Evolutionary conservation across 2,888 invertebrate genomes (phyloP), one percentile per base, ranked within the genome.

Genomic region (Trichopoda pennipes): DNA sequence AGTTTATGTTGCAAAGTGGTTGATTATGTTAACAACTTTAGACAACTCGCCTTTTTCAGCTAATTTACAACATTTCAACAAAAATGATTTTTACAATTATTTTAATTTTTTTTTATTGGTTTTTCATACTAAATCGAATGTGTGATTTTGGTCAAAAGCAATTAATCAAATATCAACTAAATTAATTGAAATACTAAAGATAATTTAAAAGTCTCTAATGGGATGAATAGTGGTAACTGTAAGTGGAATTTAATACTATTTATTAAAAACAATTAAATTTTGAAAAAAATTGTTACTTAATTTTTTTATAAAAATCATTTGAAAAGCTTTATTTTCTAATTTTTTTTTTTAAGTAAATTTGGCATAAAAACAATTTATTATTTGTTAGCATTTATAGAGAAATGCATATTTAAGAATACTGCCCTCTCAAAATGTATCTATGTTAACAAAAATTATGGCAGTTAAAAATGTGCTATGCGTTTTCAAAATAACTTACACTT

Each of bases 11-110:
- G 72, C 61, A 81, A 77, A 76, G 76, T 76, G 61, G 69, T 55
- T 73, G 73, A 72, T 81, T 63, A 76, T 76, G 76, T 76, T 81
- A 77, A 81, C 72, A 81, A 49, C 51, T 72, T 51, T 51, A 17
- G 60, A 60, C 61, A 38, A 53, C 61, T 58, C 44, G 38, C 80
- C 75, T 68, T 76, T 81, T 81, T 56, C 17, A 66, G 70, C 49
- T 47, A 19, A 28, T 63, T 60, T 61, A 23, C 47, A 61, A 61
- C 58, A 77, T 77, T 19, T 23, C 49, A 72, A 42, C 21, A 44
- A 23, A 60, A n/a, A 60, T 60, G 3, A 28, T 58, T 75, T 66
- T 28, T 8, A 44, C 32, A 60, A 21, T 7, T 16, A 68, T 68
- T 68, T 68, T 44, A 60, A 68, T 12, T 35, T 53, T 16, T 47